These are phyloP conservation scores for Nomada goodeniana DNA, from an alignment of 2,888 invertebrate species.

Conservation along the genomic window DNA sequence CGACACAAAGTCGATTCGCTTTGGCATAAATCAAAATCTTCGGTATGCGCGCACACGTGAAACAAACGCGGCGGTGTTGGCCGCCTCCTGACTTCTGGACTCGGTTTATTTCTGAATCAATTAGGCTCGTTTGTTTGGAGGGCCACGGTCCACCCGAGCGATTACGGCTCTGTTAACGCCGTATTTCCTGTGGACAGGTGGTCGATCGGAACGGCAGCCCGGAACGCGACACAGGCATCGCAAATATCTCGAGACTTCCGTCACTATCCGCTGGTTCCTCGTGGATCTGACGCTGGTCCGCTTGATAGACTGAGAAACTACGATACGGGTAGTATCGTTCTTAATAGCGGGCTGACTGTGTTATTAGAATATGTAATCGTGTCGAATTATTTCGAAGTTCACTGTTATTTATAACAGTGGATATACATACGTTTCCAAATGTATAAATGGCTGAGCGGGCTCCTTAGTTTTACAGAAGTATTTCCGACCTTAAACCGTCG, in stretches of 20 bases:
- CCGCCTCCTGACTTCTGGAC: constrained; percentile 44
- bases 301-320: neutral
- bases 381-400: no score
- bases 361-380: no score
- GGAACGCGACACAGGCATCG: constrained; percentile 42
- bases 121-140: constrained; percentile 83
- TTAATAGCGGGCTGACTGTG: no score
- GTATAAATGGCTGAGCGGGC: no score
- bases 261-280: neutral
- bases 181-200: constrained; percentile 82
- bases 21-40: constrained; percentile 83
- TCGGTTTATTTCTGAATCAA: constrained; percentile 83
- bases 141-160: constrained; percentile 79
- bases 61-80: constrained; percentile 51
- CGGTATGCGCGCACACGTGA: constrained; percentile 76
- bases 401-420: no score
- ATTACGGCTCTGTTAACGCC: constrained; percentile 82
- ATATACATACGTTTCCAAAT: no score
- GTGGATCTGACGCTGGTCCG: neutral
- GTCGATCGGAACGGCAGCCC: constrained; percentile 69
- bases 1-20: constrained; percentile 83
- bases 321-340: neutral
- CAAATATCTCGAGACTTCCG: constrained; percentile 46
- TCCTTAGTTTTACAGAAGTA: neutral
- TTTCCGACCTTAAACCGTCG: neutral